These are phyloP conservation scores for Enteromius radiatus DNA, from an alignment of 2,797 vertebrate species.

Conservation along the genomic window DNA sequence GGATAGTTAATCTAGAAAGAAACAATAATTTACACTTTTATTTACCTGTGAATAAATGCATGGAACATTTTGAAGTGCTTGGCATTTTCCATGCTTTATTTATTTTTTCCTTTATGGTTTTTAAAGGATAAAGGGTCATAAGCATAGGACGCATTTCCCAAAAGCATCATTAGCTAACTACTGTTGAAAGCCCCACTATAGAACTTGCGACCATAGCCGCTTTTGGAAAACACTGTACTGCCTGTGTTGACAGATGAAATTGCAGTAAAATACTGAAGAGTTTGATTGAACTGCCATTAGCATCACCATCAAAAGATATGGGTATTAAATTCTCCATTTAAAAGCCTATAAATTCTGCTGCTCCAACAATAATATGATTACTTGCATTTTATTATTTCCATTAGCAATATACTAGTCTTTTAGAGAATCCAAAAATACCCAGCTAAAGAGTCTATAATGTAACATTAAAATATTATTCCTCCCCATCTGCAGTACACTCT, in stretches of 20 bases:
- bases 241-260: background rate
- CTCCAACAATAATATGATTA: background rate
- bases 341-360: background rate
- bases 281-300: background rate
- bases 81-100: background rate
- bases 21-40: background rate
- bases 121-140: background rate
- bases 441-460: background rate
- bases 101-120: background rate
- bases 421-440: background rate
- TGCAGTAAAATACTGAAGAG: background rate
- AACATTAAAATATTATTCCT: background rate
- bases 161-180: background rate
- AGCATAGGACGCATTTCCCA: background rate
- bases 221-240: background rate
- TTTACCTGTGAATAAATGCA: background rate
- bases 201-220: background rate
- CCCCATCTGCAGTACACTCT: background rate
- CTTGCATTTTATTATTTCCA: slow-evolving; percentile 7
- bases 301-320: background rate
- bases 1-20: background rate
- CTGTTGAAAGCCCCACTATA: background rate
- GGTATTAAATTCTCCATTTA: background rate
- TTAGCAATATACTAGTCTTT: background rate
- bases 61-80: background rate